Percentiles rank a stretch among this genome's conserved stretches.
phyloP scores from a whole-genome alignment of 2,113 vertebrate genomes.

The Nyctereutes procyonoides region DNA sequence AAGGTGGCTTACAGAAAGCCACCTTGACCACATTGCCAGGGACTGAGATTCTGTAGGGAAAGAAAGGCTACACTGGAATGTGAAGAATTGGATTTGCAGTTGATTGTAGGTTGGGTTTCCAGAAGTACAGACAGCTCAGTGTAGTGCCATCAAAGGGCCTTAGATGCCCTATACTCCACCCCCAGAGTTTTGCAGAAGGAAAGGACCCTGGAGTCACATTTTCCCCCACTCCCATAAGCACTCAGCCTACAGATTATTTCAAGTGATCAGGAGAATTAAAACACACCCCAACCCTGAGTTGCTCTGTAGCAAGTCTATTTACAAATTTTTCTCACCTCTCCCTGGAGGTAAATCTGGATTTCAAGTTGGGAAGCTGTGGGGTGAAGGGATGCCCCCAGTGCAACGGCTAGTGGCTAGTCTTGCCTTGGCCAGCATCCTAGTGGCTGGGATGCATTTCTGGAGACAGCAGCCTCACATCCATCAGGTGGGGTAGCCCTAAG shows the following conservation, averaged over 20 bases:
- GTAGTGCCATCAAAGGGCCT: conserved; percentile 24
- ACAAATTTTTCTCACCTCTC: conserved; percentile 71
- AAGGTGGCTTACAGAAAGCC: conserved; percentile 45
- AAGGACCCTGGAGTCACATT: conserved; percentile 56
- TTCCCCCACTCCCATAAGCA: conserved; percentile 64
- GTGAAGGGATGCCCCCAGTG: conserved; percentile 24
- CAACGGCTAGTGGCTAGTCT: not conserved
- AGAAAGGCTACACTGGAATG: conserved; percentile 64
- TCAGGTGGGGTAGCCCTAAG: not conserved
- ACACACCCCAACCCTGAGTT: conserved; percentile 78
- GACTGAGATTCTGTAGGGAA: conserved; percentile 53
- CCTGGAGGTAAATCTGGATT: conserved; percentile 64
- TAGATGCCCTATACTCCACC: conserved; percentile 42
- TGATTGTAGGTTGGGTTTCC: conserved; percentile 53
- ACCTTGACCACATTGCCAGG: conserved; percentile 2
- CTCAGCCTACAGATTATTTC: conserved; percentile 74
- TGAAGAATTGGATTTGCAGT: conserved; percentile 45
- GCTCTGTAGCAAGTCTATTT: conserved; percentile 74
- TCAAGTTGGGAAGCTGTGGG: conserved; percentile 50
- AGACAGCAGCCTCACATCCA: not conserved
- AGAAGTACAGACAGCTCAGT: conserved; percentile 55
- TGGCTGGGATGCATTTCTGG: not conserved
- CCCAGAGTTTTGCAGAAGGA: not conserved
- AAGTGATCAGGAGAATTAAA: conserved; percentile 81
- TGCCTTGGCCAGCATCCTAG: not conserved